phyloP scores from a whole-genome alignment of 2,888 invertebrate genomes.

The Beris morrisii region DNA sequence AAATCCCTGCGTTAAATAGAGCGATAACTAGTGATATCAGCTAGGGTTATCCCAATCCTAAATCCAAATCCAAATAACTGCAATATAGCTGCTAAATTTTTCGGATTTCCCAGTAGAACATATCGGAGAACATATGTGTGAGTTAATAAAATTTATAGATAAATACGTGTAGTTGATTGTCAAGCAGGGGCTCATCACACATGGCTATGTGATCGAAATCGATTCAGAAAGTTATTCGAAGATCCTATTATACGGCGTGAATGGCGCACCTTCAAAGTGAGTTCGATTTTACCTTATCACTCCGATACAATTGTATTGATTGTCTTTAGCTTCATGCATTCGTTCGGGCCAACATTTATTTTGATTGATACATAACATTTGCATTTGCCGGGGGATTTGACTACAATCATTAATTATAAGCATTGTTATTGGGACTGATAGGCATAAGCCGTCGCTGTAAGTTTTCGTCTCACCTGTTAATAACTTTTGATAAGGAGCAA shows the following conservation, averaged over 20 bases:
- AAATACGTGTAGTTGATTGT: no score
- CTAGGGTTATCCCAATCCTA: slow-evolving; percentile 19
- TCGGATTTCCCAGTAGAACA: slow-evolving; percentile 17
- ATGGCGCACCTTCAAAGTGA: slow-evolving; percentile 17
- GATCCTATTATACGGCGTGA: neutral
- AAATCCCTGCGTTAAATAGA: slow-evolving; percentile 4
- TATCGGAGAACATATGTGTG: no score
- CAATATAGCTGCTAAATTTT: slow-evolving; percentile 12
- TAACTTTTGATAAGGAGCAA: no score
- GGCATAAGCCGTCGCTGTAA: no score
- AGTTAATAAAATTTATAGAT: no score
- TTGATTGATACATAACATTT: slow-evolving; percentile 23
- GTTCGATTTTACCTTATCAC: slow-evolving; percentile 8
- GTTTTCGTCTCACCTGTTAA: no score
- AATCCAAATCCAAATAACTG: slow-evolving; percentile 9
- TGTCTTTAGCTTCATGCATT: neutral
- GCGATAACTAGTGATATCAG: neutral
- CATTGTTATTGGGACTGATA: no score
- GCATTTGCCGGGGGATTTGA: slow-evolving; percentile 16
- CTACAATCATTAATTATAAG: slow-evolving; percentile 19
- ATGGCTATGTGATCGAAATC: no score
- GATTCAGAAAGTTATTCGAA: no score
- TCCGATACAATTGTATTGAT: slow-evolving; percentile 13
- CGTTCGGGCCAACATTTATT: neutral
- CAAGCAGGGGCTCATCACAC: no score